phyloP scores from a whole-genome alignment of 1,140 invertebrate species.

The Drepana arcuata region DNA sequence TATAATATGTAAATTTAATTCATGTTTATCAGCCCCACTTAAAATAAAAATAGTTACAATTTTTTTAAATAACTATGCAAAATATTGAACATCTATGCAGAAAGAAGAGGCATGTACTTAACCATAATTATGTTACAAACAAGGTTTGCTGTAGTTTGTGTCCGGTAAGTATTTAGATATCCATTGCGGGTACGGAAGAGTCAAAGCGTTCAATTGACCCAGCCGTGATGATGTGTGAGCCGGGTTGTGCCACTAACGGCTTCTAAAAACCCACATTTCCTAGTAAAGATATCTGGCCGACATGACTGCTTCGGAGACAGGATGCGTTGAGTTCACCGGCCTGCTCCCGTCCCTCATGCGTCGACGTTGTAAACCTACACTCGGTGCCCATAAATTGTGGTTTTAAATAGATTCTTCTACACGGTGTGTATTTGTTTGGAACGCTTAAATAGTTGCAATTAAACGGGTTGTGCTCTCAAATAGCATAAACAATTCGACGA shows the following conservation, averaged over 20 bases:
- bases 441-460: no score
- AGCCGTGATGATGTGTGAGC: constrained; percentile 30
- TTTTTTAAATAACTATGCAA: constrained; percentile 15
- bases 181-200: constrained; percentile 11
- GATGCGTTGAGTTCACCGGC: constrained; percentile 55
- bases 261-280: constrained; percentile 61
- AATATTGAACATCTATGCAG: constrained; percentile 10
- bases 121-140: constrained; percentile 16
- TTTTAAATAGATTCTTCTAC: constrained; percentile 35
- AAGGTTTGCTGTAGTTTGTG: constrained; percentile 8
- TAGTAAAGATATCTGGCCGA: constrained; percentile 42
- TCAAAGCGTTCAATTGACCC: constrained; percentile 35
- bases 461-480: no score
- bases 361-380: constrained; percentile 42
- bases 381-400: constrained; percentile 34
- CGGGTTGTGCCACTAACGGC: constrained; percentile 42
- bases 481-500: no score
- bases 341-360: constrained; percentile 25
- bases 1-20: constrained; percentile 50
- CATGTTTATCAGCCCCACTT: constrained; percentile 21
- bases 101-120: constrained; percentile 16
- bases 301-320: constrained; percentile 42
- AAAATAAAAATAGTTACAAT: constrained; percentile 18
- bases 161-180: constrained; percentile 15
- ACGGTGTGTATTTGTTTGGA: no score